Evolutionary conservation across 1,140 invertebrate genomes (phyloP), one percentile per base, ranked within the genome.

Genomic region (Zaprionus camerounensis): DNA sequence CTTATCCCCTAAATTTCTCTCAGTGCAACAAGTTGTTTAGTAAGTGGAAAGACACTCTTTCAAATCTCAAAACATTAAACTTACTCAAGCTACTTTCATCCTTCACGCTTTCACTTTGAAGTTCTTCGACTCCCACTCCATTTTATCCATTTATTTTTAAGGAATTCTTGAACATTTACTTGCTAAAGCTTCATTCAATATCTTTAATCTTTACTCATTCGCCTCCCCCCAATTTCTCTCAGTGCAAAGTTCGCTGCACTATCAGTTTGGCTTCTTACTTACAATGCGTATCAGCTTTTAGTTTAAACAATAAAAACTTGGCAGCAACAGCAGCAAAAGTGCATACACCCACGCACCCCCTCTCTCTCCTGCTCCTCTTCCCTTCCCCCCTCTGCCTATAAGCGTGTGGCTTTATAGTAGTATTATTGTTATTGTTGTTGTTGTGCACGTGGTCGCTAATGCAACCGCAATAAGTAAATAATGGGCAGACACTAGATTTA

Each of bases 221-320:
- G 7, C 38, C 15, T 24, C 28, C 28, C 20, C 20, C 17, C 20
- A 24, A 24, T 51, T 51, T 51, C 46, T 22, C 20, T 22, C 46
- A 51, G 46, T 51, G 46, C 11, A 22, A 7, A n/a, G n/a, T 20
- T 38, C 17, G 57, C 69, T 55, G 75, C 51, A 53, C 55, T 63
- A 71, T 82, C 66, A 51, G 36, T 72, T 72, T 68, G 56, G 20
- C 57, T 74, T 78, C 46, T 31, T 59, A 67, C 55, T 67, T 58
- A 58, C 38, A 57, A 51, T 51, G 46, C 46, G 46, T 58, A 74
- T 78, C 71, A 76, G 78, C 49, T 70, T 87, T 76, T 76, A 84
- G 75, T 87, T 84, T 88, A 90, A 90, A 87, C 81, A 87, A 87
- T 88, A 77, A 26, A n/a, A 78, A 81, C 79, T 83, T 76, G 55